Percentiles rank a stretch among this genome's conserved stretches.
phyloP scores from a whole-genome alignment of 1,140 invertebrate species.

The Polypedilum vanderplanki region DNA sequence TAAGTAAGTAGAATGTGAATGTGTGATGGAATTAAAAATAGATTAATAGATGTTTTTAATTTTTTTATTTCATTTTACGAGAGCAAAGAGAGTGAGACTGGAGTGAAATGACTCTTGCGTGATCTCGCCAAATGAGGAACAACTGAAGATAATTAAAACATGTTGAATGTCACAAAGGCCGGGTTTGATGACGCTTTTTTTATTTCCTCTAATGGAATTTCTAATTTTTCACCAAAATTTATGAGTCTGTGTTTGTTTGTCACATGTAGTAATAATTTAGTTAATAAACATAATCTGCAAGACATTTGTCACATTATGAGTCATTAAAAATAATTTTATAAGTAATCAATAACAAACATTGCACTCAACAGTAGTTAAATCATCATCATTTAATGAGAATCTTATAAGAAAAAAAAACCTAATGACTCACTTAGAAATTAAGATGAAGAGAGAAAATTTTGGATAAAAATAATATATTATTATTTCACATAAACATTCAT shows the following conservation, averaged over 20 bases:
- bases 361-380: too few relatives aligned
- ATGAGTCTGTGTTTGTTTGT: too few relatives aligned
- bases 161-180: background rate
- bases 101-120: background rate
- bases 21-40: slow-evolving; percentile 9
- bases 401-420: background rate
- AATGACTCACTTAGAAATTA: background rate
- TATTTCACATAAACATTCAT: slow-evolving; percentile 12
- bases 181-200: background rate
- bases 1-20: slow-evolving; percentile 7
- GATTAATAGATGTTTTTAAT: slow-evolving; percentile 15
- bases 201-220: background rate
- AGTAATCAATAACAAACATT: too few relatives aligned
- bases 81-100: background rate
- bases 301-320: too few relatives aligned
- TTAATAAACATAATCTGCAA: too few relatives aligned
- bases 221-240: too few relatives aligned
- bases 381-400: too few relatives aligned
- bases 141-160: slow-evolving; percentile 19
- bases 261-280: too few relatives aligned
- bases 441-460: background rate
- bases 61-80: background rate
- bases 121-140: background rate
- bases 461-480: background rate
- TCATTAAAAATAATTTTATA: too few relatives aligned